Base-by-base conservation (phyloP, 2,888 invertebrate species). In the Cheilosia variabilis region DNA sequence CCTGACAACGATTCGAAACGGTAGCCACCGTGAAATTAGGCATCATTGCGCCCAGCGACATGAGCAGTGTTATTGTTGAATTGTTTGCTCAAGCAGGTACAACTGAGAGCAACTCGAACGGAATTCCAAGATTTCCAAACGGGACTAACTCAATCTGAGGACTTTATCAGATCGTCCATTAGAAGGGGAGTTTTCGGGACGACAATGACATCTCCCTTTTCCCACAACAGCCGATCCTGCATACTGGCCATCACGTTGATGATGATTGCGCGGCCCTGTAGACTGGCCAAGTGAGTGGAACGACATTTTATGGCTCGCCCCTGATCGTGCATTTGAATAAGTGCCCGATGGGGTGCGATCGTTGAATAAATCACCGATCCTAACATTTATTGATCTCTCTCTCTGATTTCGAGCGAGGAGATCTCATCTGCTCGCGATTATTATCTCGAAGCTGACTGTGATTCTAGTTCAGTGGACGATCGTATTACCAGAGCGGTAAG, bases 131-230 rank as follows among this genome's bases (percentile, higher is more conserved):
- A 75, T 55, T 27, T 41, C 17, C 1, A 9, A 37, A 13, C 3
- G 47, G 27, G 45, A n/a, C 27, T 15, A 6, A 27, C 52, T 52
- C 55, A 55, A 50, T 57, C 34, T 31, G 7, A 37, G 50, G 19
- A 65, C 47, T 43, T 77, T 77, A 82, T 82, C 82, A 47, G 71
- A 82, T 82, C 53, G 34, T 60, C 71, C 65, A 82, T 72, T 82
- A 77, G 77, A 58, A 4, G 43, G 24, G 13, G 58, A 15, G 6
- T 15, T 34, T 58, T 58, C 17, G 47, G 34, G 27, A 52, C 37
- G 19, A 34, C 5, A 58, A 53, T 50, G 19, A 80, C 65, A 27
- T 77, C 65, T 66, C 58, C 58, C 58, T 60, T 63, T 45, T 63
- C 22, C 17, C 19, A 43, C 53, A 37, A 15, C 22, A 15, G 15